Evolutionary conservation across 2,113 vertebrate genomes (phyloP).

Genomic region (Leucoraja erinaceus): DNA sequence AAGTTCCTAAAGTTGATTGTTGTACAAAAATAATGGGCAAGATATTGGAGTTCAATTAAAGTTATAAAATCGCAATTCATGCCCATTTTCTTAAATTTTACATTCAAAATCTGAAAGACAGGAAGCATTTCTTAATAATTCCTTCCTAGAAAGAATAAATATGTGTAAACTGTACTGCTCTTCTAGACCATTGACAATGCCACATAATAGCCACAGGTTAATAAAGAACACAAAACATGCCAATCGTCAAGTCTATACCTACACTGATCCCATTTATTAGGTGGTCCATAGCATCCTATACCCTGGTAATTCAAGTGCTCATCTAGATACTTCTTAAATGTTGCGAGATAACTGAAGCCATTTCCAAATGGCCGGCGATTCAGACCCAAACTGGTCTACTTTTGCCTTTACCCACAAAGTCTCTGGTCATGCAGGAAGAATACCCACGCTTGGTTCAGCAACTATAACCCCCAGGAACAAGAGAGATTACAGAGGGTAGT

Average conservation of each 20-base stretch:
- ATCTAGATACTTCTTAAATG: no score
- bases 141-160: neutral
- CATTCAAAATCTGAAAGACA: neutral
- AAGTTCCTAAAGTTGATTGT: neutral
- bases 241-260: no score
- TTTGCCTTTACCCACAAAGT: neutral
- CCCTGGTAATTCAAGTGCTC: no score
- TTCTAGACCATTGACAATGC: neutral
- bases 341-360: no score
- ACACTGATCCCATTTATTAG: no score
- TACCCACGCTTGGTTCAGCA: neutral
- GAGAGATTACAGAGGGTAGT: no score
- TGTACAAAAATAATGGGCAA: neutral
- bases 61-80: neutral
- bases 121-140: neutral
- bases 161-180: neutral
- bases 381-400: neutral
- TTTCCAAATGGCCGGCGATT: neutral
- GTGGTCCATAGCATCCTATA: no score
- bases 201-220: neutral
- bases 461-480: no score
- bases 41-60: neutral
- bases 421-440: neutral
- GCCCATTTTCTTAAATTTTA: neutral
- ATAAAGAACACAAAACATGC: no score